phyloP scores from a whole-genome alignment of 2,113 vertebrate species.

The Lagopus muta region DNA sequence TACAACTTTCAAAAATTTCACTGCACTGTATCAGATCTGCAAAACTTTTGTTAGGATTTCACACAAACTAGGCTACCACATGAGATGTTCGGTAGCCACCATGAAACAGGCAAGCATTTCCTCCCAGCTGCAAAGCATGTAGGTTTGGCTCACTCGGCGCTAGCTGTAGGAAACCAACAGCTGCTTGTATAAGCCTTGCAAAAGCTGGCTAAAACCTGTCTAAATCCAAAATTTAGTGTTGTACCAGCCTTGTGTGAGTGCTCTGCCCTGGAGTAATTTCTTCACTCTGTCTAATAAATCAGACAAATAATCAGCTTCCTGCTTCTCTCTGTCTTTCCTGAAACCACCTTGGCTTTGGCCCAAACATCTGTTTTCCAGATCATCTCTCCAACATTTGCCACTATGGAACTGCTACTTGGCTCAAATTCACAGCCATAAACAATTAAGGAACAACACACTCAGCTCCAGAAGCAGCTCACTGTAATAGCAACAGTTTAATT shows the following conservation, averaged over 20 bases:
- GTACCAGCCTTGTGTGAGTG: background rate
- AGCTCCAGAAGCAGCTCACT: background rate
- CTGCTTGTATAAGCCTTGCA: background rate
- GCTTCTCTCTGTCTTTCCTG: conserved; percentile 17
- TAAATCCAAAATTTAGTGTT: background rate
- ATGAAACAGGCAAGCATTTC: background rate
- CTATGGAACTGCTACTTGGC: conserved; percentile 26
- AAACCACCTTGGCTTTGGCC: conserved; percentile 34
- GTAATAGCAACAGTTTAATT: conserved; percentile 48
- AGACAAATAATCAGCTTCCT: conserved; percentile 48
- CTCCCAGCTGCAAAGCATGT: background rate
- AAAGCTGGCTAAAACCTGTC: background rate
- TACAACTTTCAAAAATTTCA: background rate
- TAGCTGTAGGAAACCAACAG: background rate
- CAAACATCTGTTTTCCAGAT: conserved; percentile 65
- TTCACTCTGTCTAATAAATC: conserved; percentile 29
- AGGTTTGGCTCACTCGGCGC: background rate
- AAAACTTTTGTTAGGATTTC: background rate
- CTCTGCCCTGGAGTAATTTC: background rate
- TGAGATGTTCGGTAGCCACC: background rate
- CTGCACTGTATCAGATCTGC: background rate
- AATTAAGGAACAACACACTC: conserved; percentile 34
- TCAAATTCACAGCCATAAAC: conserved; percentile 18
- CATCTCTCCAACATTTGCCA: background rate
- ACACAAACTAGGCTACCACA: background rate